These are phyloP conservation scores for Colletes latitarsis DNA, from an alignment of 1,140 invertebrate genomes.

Conservation along the genomic window DNA sequence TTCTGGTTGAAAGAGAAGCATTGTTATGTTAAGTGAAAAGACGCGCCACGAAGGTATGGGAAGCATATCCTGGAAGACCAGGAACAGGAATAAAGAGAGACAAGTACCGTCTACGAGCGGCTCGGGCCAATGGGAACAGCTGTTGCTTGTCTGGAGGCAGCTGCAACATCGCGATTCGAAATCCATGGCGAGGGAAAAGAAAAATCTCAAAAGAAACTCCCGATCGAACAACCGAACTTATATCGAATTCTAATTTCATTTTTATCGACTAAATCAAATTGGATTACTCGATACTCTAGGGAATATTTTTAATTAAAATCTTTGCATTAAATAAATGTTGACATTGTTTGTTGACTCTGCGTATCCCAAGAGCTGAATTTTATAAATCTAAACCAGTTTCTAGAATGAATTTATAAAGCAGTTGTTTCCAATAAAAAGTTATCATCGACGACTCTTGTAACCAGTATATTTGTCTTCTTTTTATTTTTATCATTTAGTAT, in stretches of 20 bases:
- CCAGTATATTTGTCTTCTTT: no score
- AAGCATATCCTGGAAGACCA: conserved; percentile 10
- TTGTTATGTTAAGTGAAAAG: conserved; percentile 65
- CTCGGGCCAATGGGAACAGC: conserved; percentile 46
- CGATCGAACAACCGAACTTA: conserved; percentile 1
- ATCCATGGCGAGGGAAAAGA: conserved; percentile 7
- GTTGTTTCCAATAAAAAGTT: no score
- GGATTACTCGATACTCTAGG: no score
- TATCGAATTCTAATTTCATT: neutral
- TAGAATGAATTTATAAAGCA: no score
- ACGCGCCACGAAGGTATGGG: conserved; percentile 16
- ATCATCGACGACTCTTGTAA: no score
- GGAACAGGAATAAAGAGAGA: neutral
- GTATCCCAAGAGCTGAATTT: no score
- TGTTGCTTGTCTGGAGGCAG: conserved; percentile 49
- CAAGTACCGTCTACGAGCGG: neutral
- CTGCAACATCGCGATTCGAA: conserved; percentile 20
- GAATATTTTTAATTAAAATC: no score
- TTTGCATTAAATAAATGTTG: no score
- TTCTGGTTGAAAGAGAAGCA: conserved; percentile 34
- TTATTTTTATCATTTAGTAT: no score
- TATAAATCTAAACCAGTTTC: no score
- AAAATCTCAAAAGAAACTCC: conserved; percentile 11
- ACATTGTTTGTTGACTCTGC: no score
- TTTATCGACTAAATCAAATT: no score